Evolutionary conservation across 1,140 invertebrate species (phyloP).

Genomic region (Drosophila navojoa): DNA sequence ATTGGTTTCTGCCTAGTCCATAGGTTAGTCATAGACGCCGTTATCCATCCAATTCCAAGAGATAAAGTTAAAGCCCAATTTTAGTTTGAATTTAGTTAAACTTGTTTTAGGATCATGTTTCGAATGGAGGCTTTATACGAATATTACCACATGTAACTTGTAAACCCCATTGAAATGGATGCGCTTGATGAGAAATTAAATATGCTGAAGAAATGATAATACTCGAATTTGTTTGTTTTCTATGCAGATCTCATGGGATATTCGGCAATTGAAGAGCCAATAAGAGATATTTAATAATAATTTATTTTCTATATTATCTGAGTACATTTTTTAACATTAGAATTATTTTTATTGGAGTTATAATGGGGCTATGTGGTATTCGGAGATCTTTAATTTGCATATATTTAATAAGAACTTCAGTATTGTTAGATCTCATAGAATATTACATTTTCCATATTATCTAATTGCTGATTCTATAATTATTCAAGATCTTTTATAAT

Average conservation of each 20-base stretch:
- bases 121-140: background rate
- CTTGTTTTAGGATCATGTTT: background rate
- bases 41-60: background rate
- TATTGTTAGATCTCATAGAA: no score
- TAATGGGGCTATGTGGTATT: no score
- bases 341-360: no score
- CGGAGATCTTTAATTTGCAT: no score
- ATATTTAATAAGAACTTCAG: no score
- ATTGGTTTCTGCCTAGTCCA: constrained; percentile 59
- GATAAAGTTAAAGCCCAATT: background rate
- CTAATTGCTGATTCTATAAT: no score
- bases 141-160: background rate
- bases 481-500: no score
- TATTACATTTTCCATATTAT: no score
- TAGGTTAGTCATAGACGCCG: constrained; percentile 54
- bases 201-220: background rate
- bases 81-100: constrained; percentile 6
- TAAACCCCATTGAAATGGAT: background rate
- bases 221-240: background rate
- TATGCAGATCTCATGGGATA: background rate
- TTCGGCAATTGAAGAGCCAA: no score
- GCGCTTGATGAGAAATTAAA: constrained; percentile 1
- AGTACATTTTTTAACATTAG: no score
- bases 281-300: no score
- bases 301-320: no score